phyloP scores from a whole-genome alignment of 2,888 invertebrate species.

The Meteorus colon region DNA sequence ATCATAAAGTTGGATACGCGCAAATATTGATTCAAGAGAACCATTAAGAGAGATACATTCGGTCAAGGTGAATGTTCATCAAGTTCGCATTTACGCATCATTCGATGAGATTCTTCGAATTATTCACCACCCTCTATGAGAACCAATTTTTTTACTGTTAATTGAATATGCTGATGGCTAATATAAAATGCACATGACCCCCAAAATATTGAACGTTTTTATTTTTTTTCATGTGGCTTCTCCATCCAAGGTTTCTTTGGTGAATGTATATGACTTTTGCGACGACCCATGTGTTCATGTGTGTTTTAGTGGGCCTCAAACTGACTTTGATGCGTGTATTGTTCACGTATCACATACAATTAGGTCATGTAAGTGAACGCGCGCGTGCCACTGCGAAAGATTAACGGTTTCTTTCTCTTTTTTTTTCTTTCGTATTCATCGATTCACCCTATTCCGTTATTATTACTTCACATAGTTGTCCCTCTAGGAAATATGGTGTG shows the following conservation, averaged over 20 bases:
- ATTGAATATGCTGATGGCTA: not conserved
- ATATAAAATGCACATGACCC: not conserved
- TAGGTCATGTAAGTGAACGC: slow-evolving; percentile 32
- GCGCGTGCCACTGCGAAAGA: slow-evolving; percentile 27
- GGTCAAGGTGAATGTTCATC: slow-evolving; percentile 32
- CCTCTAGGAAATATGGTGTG: not conserved
- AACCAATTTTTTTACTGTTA: not conserved
- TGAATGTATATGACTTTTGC: slow-evolving; percentile 31
- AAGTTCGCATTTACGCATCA: not conserved
- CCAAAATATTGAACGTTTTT: slow-evolving; percentile 19
- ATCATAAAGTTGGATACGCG: slow-evolving; percentile 22
- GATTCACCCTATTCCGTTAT: slow-evolving; percentile 17
- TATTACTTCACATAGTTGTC: slow-evolving; percentile 3
- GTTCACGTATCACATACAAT: slow-evolving; percentile 37
- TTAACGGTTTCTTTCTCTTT: slow-evolving; percentile 20
- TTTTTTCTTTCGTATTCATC: slow-evolving; percentile 15
- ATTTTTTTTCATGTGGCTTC: slow-evolving; percentile 20
- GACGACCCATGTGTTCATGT: slow-evolving; percentile 16
- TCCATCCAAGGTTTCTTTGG: slow-evolving; percentile 19
- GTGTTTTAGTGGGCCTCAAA: slow-evolving; percentile 17
- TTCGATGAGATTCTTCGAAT: not conserved
- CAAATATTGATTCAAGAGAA: slow-evolving; percentile 20
- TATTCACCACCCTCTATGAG: not conserved
- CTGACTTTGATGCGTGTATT: slow-evolving; percentile 32
- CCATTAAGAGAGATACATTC: slow-evolving; percentile 1